phyloP scores from a whole-genome alignment of 2,113 vertebrate genomes.

The Scolopax mira region DNA sequence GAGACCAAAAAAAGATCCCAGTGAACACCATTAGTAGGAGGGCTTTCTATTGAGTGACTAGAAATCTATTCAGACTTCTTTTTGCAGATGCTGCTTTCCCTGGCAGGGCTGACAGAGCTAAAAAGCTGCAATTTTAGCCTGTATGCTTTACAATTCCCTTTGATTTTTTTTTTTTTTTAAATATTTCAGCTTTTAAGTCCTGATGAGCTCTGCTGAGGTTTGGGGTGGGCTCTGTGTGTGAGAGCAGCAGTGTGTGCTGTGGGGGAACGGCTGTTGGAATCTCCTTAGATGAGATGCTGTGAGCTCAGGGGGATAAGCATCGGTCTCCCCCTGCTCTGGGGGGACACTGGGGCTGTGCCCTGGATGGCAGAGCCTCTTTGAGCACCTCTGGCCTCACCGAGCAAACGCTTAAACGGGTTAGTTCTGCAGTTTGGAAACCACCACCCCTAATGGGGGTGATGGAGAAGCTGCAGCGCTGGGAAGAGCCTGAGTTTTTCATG shows the following conservation, averaged over 20 bases:
- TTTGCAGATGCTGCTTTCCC: not conserved
- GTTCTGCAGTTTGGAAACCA: not conserved
- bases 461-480: not conserved
- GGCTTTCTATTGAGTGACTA: not conserved
- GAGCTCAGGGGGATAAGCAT: not conserved
- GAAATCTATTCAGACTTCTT: not conserved
- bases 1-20: not conserved
- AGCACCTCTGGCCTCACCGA: too few relatives aligned
- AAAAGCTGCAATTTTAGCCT: not conserved
- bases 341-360: too few relatives aligned
- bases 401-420: rapidly evolving
- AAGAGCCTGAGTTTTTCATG: not conserved
- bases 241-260: rapidly evolving
- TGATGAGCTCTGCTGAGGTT: rapidly evolving
- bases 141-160: not conserved
- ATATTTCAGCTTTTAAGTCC: not conserved
- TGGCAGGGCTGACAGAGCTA: not conserved
- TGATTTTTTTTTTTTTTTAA: not conserved
- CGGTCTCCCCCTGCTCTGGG: not conserved
- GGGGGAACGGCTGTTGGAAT: rapidly evolving
- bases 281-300: not conserved
- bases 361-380: rapidly evolving
- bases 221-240: not conserved
- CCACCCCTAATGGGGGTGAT: rapidly evolving
- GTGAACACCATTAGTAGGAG: not conserved